phyloP scores from a whole-genome alignment of 2,113 vertebrate species.

The Pseudorhombus dupliciocellatus region DNA sequence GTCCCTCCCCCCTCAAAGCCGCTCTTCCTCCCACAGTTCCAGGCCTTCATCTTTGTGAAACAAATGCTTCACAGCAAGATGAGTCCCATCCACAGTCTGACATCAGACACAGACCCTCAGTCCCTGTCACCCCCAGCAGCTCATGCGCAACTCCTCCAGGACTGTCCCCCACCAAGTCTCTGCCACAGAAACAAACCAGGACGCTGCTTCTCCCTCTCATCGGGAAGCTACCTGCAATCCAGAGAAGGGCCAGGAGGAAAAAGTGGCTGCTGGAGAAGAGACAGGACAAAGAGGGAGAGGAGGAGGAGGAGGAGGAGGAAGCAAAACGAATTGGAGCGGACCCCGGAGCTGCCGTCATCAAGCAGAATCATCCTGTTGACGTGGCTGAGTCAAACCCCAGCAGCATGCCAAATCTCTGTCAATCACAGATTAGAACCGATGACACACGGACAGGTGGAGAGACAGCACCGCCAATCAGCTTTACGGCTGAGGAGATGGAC shows the following conservation, averaged over 20 bases:
- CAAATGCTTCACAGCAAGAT: constrained; percentile 24
- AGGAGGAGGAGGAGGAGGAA: constrained; percentile 35
- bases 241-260: constrained; percentile 71
- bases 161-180: constrained; percentile 27
- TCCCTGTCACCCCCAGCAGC: constrained; percentile 13
- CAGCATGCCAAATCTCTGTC: constrained; percentile 67
- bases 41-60: constrained; percentile 15
- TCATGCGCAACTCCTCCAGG: constrained; percentile 25
- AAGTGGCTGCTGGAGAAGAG: constrained; percentile 63
- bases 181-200: constrained; percentile 58
- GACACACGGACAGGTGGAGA: constrained; percentile 78
- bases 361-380: constrained; percentile 75
- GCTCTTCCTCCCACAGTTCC: not conserved
- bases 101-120: not conserved
- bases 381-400: constrained; percentile 77
- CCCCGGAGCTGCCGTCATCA: constrained; percentile 1
- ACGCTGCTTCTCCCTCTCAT: constrained; percentile 77
- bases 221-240: constrained; percentile 79
- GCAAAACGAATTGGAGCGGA: constrained; percentile 9
- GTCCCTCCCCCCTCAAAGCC: constrained; percentile 27
- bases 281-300: constrained; percentile 55
- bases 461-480: constrained; percentile 88
- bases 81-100: constrained; percentile 30
- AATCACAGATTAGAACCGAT: constrained; percentile 72
- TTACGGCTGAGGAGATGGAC: constrained; percentile 94